Evolutionary conservation across 2,797 vertebrate genomes (phyloP).

Genomic region (Mionectes olivaceus): DNA sequence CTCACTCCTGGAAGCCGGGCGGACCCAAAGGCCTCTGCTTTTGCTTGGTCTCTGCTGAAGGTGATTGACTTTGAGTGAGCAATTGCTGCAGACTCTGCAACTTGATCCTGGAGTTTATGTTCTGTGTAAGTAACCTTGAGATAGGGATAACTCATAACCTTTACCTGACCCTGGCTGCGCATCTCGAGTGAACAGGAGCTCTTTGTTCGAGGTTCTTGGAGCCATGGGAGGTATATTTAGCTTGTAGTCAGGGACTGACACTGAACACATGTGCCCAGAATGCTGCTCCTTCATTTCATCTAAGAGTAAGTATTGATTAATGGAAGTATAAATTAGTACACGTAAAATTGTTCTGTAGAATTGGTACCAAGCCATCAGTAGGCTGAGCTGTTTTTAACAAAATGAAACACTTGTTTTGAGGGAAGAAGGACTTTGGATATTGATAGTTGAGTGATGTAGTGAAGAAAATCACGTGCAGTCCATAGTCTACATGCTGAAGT

Average conservation of each 20-base stretch:
- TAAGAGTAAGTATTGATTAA: constrained; percentile 34
- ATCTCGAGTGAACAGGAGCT: constrained; percentile 67
- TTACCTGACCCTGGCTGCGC: constrained; percentile 60
- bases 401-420: neutral
- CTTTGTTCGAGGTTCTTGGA: constrained; percentile 67
- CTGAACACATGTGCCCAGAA: constrained; percentile 48
- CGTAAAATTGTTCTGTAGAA: neutral
- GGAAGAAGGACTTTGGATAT: neutral
- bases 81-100: constrained; percentile 65
- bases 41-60: constrained; percentile 42
- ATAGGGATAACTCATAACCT: constrained; percentile 70
- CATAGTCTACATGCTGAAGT: accelerated
- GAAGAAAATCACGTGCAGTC: neutral
- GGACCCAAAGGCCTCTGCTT: constrained; percentile 33
- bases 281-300: neutral
- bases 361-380: constrained; percentile 2
- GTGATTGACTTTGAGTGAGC: constrained; percentile 67
- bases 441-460: neutral
- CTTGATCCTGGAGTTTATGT: constrained; percentile 60
- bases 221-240: constrained; percentile 43
- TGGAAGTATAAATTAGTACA: neutral
- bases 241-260: constrained; percentile 37
- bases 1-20: neutral
- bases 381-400: neutral
- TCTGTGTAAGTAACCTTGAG: constrained; percentile 66